A percentile compares a stretch with the other conserved stretches of the same genome.
Evolutionary conservation across 1,140 invertebrate genomes (phyloP).

Genomic region (Lineus longissimus): DNA sequence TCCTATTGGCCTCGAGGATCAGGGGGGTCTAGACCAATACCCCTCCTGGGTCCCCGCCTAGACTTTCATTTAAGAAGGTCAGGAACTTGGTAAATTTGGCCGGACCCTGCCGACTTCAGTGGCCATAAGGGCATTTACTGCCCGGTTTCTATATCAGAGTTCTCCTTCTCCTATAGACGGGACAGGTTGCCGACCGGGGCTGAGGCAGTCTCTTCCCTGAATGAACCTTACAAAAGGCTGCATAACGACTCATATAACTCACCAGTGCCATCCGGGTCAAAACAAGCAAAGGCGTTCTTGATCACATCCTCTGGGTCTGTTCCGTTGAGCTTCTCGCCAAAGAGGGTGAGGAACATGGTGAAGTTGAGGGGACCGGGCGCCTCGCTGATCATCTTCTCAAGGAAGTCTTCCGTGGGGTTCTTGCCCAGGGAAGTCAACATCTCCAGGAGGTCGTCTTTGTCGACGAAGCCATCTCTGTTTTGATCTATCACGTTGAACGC

Average conservation of each 20-base stretch:
- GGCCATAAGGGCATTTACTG: too few species aligned
- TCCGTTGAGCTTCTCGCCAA: slow-evolving; percentile 61
- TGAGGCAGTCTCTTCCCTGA: too few species aligned
- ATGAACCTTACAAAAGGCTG: not conserved
- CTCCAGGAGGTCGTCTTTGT: slow-evolving; percentile 97
- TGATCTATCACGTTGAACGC: slow-evolving; percentile 99
- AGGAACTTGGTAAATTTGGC: too few species aligned
- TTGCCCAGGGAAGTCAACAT: slow-evolving; percentile 91
- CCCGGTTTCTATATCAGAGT: too few species aligned
- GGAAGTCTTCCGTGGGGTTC: slow-evolving; percentile 57
- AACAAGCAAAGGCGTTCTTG: slow-evolving; percentile 61
- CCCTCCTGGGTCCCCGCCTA: too few species aligned
- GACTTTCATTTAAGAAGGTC: too few species aligned
- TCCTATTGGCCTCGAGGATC: slow-evolving; percentile 6
- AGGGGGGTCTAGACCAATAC: slow-evolving; percentile 8
- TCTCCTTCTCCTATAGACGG: too few species aligned
- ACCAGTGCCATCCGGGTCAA: slow-evolving; percentile 59
- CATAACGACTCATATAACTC: slow-evolving; percentile 3
- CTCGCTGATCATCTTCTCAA: slow-evolving; percentile 61
- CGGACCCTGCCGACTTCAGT: too few species aligned
- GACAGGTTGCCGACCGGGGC: too few species aligned
- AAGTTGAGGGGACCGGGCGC: slow-evolving; percentile 66
- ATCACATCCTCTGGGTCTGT: slow-evolving; percentile 64
- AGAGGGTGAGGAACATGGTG: slow-evolving; percentile 64
- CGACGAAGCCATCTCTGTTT: slow-evolving; percentile 86